phyloP scores from a whole-genome alignment of 2,888 invertebrate genomes.

The Dynastes hyllus region DNA sequence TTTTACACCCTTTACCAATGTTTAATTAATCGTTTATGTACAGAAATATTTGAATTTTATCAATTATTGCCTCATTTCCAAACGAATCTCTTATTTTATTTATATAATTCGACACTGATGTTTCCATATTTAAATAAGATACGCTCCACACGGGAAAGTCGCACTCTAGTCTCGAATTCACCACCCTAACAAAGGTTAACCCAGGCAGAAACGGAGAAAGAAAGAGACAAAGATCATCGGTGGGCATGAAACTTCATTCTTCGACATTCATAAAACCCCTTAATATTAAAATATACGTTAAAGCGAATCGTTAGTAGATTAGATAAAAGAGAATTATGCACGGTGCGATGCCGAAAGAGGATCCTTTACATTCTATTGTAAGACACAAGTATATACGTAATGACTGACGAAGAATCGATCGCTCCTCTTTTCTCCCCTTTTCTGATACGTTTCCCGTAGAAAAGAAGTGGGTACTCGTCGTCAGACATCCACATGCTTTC shows the following conservation, averaged over 20 bases:
- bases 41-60: too few relatives aligned
- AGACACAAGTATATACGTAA: conserved; percentile 30
- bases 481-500: conserved; percentile 19
- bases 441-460: not conserved
- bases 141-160: not conserved
- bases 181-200: not conserved
- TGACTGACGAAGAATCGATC: conserved; percentile 38
- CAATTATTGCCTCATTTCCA: too few relatives aligned
- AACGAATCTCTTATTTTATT: not conserved
- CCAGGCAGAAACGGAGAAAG: not conserved
- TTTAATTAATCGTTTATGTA: too few relatives aligned
- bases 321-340: conserved; percentile 50
- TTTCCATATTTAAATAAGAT: conserved; percentile 40
- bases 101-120: conserved; percentile 16
- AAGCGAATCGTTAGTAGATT: conserved; percentile 45
- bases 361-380: conserved; percentile 44
- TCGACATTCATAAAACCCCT: conserved; percentile 45
- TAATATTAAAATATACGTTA: conserved; percentile 47
- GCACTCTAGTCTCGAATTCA: conserved; percentile 31
- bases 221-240: not conserved
- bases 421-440: conserved; percentile 24
- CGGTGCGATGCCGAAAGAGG: conserved; percentile 40
- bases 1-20: too few relatives aligned
- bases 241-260: conserved; percentile 20
- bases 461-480: not conserved